Conservation (phyloP, 2,113 vertebrate species). For the Xenus cinereus region DNA sequence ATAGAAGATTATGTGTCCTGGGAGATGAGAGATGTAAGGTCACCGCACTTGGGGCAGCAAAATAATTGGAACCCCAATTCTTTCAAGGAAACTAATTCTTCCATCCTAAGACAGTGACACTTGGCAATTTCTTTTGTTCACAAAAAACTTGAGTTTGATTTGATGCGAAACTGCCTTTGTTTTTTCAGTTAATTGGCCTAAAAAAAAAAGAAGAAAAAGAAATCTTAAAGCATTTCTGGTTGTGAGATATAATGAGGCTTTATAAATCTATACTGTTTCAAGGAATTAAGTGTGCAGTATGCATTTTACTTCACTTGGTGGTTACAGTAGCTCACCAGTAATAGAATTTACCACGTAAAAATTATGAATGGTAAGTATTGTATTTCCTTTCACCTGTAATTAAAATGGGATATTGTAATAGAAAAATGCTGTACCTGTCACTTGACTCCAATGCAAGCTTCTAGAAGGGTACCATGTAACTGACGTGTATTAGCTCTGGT, state of each 20-base stretch:
- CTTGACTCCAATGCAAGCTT: background rate
- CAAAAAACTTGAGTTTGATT: background rate
- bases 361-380: background rate
- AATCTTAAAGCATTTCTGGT: background rate
- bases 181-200: background rate
- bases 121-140: background rate
- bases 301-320: background rate
- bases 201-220: background rate
- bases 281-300: background rate
- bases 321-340: background rate
- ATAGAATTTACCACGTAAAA: background rate
- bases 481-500: background rate
- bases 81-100: background rate
- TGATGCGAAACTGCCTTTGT: background rate
- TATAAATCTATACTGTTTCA: background rate
- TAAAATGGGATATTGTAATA: background rate
- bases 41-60: background rate
- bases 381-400: background rate
- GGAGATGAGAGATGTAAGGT: background rate
- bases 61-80: background rate
- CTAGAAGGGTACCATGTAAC: background rate
- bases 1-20: background rate
- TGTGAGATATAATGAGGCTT: background rate
- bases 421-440: background rate
- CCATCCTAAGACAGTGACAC: background rate